These are phyloP conservation scores for Anser cygnoides DNA, from an alignment of 2,113 vertebrate species.

Conservation along the genomic window DNA sequence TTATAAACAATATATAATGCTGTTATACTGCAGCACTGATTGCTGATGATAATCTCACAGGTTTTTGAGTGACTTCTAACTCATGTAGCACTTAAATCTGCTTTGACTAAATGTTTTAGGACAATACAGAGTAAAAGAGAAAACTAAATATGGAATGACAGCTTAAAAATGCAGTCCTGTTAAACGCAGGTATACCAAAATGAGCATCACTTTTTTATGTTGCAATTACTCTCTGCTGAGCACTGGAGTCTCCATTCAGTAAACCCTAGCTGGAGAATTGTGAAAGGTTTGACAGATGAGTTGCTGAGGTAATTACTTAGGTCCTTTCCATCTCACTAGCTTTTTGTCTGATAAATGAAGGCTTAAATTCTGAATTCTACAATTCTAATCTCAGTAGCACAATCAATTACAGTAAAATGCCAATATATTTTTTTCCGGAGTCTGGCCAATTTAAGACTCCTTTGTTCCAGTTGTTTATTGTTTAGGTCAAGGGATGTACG, in stretches of 20 bases:
- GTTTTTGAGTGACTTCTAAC: conserved; percentile 26
- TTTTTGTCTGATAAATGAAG: conserved; percentile 68
- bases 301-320: conserved; percentile 70
- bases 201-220: conserved; percentile 7
- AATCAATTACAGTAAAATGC: conserved; percentile 65
- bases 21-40: background rate
- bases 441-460: background rate
- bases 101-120: conserved; percentile 29
- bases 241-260: background rate
- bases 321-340: conserved; percentile 58
- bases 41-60: conserved; percentile 1
- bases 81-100: background rate
- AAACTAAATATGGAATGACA: conserved; percentile 26
- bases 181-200: background rate
- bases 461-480: conserved; percentile 40
- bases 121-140: background rate
- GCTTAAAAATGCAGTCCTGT: background rate
- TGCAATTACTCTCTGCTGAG: conserved; percentile 31
- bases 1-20: too few species aligned
- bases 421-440: conserved; percentile 36
- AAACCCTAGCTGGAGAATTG: conserved; percentile 49
- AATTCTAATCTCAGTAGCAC: conserved; percentile 64
- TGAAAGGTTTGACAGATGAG: conserved; percentile 71
- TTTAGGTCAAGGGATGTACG: background rate
- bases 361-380: conserved; percentile 68